Conservation (phyloP, 2,797 vertebrate species). For the Serranus cabrilla region DNA sequence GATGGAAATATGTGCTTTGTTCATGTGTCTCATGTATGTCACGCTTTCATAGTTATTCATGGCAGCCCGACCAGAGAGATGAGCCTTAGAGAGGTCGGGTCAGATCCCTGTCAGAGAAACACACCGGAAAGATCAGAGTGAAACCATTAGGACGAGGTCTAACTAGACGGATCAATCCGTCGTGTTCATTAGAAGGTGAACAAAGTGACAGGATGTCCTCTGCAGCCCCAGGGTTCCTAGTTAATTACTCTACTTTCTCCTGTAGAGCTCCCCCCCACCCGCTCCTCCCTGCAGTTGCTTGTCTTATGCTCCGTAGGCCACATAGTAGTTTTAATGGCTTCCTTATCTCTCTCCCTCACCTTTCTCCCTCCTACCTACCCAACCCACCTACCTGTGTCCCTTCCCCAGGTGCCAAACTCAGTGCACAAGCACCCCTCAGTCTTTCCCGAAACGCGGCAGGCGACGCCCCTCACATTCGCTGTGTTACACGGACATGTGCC, state of each 20-base stretch:
- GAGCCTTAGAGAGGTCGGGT: slow-evolving; percentile 31
- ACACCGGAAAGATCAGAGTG: slow-evolving; percentile 41
- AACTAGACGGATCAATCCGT: slow-evolving; percentile 69
- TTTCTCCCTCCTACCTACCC: slow-evolving; percentile 56
- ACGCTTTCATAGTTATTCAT: slow-evolving; percentile 29
- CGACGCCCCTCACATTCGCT: slow-evolving; percentile 98
- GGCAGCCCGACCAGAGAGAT: slow-evolving; percentile 28
- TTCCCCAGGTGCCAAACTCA: slow-evolving; percentile 97
- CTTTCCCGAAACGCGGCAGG: slow-evolving; percentile 98
- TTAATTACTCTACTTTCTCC: slow-evolving; percentile 72
- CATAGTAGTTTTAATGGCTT: slow-evolving; percentile 77
- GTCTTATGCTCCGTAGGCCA: slow-evolving; percentile 64
- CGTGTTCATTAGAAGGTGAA: slow-evolving; percentile 67
- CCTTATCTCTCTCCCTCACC: slow-evolving; percentile 75
- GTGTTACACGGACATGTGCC: slow-evolving; percentile 99
- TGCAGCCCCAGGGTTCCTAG: slow-evolving; percentile 62
- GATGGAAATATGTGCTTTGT: slow-evolving; percentile 34
- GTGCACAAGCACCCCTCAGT: slow-evolving; percentile 99
- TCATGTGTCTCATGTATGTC: slow-evolving; percentile 27
- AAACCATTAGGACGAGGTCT: slow-evolving; percentile 49
- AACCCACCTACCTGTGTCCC: slow-evolving; percentile 77
- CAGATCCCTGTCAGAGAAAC: slow-evolving; percentile 37
- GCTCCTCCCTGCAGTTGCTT: slow-evolving; percentile 60
- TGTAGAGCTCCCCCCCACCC: slow-evolving; percentile 28
- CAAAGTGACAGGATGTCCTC: slow-evolving; percentile 63